Base-by-base conservation (phyloP, 2,888 invertebrate genomes). In the Torymus aiolomorphi region DNA sequence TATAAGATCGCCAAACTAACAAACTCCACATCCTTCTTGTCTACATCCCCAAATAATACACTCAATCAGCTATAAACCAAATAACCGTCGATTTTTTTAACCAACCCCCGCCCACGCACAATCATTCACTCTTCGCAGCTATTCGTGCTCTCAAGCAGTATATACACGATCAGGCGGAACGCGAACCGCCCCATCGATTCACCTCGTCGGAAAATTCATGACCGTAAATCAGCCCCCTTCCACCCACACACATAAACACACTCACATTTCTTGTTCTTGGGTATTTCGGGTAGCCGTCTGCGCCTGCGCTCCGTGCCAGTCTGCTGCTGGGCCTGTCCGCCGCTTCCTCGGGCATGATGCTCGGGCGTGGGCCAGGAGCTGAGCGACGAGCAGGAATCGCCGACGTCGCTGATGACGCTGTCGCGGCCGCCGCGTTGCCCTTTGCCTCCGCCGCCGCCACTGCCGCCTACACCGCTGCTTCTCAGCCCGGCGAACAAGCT, bases 221-320 rank as follows among this genome's bases (percentile, higher is more conserved):
- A 31, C 2, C 31, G 31, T 31, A 31, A 31, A 31, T 31, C 31
- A 31, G 5, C 8, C 31, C 31, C 8, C 31, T 31, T 31, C 3
- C 31, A 31, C 2, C 31, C 31, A 31, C 31, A 3, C 31, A 31
- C 2, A 31, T 8, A 20, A 57, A 2, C 4, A 77, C 1, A 78
- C 94, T 94, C 90, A 96, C 96, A 94, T 94, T 96, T 96, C 90
- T 95, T 95, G 87, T 95, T 95, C 90, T 96, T 97, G 5, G 97
- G 97, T 86, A 97, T 97, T 91, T 97, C 97, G 54, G 97, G 97
- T 42, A 97, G 92, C 91, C 96, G 96, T 91, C 97, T 93, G 86
- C 97, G 92, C 87, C 95, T 93, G 83, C 96, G 92, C 88, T 95
- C 94, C 31, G 31, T 31, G 31, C 31, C 31, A 31, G 31, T 31